Evolutionary conservation across 2,113 vertebrate genomes (phyloP).

Genomic region (Merops nubicus): DNA sequence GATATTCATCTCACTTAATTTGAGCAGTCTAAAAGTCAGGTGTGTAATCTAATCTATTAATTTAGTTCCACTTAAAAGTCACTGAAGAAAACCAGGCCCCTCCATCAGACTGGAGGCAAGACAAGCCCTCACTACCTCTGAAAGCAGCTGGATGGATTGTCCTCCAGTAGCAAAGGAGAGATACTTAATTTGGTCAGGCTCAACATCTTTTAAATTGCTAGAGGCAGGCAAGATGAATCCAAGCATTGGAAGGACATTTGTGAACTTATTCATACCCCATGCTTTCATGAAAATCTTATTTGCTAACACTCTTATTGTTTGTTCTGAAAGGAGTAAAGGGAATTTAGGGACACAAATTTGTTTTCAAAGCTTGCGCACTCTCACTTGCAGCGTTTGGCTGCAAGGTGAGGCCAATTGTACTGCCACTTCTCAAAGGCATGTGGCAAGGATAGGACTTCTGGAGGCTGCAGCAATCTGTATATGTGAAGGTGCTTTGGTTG

Average conservation of each 20-base stretch:
- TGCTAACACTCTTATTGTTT: background rate
- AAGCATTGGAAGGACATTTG: background rate
- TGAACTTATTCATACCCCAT: background rate
- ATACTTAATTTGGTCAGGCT: background rate
- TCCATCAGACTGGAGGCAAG: background rate
- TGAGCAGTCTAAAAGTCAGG: background rate
- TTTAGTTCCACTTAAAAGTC: background rate
- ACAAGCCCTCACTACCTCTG: background rate
- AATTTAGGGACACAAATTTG: background rate
- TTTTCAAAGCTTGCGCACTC: fast-evolving
- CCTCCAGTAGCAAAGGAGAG: background rate
- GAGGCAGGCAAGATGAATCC: background rate
- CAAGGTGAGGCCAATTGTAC: background rate
- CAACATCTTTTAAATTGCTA: background rate
- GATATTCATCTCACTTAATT: background rate
- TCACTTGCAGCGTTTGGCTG: too few species aligned
- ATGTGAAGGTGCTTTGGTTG: background rate
- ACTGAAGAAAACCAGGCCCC: background rate
- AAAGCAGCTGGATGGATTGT: background rate
- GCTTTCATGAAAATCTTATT: background rate
- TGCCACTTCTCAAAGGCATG: background rate
- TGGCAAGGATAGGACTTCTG: background rate
- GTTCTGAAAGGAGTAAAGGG: background rate
- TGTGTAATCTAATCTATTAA: slow-evolving; percentile 2
- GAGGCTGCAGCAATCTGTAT: background rate